Conservation (phyloP, 2,797 vertebrate genomes). For the Peromyscus attwateri region DNA sequence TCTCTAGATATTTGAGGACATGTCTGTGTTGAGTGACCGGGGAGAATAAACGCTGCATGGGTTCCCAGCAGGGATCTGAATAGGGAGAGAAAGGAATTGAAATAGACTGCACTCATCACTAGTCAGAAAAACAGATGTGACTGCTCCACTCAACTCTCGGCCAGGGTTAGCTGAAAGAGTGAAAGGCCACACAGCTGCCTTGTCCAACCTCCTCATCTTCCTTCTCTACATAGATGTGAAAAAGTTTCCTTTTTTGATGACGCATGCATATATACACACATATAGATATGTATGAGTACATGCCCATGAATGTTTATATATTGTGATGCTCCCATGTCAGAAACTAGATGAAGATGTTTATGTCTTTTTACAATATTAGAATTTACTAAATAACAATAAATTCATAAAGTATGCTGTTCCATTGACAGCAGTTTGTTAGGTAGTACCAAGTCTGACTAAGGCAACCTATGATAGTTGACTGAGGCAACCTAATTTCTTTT, state of each 20-base stretch:
- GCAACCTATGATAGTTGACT: too few species aligned
- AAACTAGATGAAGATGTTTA: not conserved
- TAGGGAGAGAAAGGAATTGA: constrained; percentile 33
- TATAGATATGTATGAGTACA: too few species aligned
- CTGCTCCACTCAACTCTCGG: not conserved
- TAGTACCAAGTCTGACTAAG: not conserved
- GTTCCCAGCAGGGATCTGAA: constrained; percentile 24
- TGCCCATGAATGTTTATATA: not conserved
- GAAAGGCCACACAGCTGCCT: not conserved
- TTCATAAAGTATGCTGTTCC: not conserved
- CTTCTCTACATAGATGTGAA: not conserved
- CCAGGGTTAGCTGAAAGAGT: not conserved
- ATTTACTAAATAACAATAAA: not conserved
- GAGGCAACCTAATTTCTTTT: not conserved
- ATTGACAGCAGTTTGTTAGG: not conserved
- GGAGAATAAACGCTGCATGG: not conserved
- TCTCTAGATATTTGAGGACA: not conserved
- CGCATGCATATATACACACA: not conserved
- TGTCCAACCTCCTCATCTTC: not conserved
- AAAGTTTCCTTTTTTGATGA: not conserved
- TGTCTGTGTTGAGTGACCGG: not conserved
- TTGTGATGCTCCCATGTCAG: not conserved
- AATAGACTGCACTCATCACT: not conserved
- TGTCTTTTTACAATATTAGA: not conserved
- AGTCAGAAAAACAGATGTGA: not conserved